Percentiles rank a stretch among this genome's conserved stretches.
Evolutionary conservation across 2,888 invertebrate species (phyloP).

Genomic region (Octonoba sinensis): DNA sequence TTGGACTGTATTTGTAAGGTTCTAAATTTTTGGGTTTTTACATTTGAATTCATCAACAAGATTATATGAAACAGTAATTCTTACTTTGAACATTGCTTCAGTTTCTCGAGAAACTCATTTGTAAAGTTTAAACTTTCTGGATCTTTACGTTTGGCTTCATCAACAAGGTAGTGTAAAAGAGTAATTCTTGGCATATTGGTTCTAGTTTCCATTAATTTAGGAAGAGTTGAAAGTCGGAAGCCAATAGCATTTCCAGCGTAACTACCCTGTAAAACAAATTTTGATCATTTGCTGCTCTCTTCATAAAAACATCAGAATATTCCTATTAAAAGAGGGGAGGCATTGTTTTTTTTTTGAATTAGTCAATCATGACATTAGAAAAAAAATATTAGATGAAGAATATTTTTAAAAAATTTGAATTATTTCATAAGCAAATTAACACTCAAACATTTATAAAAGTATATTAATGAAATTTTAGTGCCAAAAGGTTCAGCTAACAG

Average conservation of each 20-base stretch:
- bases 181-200: conserved; percentile 74
- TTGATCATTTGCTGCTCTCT: not conserved
- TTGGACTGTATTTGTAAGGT: too few relatives aligned
- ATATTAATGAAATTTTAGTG: too few relatives aligned
- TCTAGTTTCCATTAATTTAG: conserved; percentile 73
- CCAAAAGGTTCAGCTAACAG: too few relatives aligned
- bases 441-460: too few relatives aligned
- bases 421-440: too few relatives aligned
- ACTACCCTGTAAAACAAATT: conserved; percentile 71
- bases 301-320: not conserved
- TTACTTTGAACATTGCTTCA: conserved; percentile 64
- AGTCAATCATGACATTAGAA: too few relatives aligned
- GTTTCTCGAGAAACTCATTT: conserved; percentile 68
- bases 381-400: too few relatives aligned
- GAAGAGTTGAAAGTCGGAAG: conserved; percentile 73
- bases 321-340: too few relatives aligned
- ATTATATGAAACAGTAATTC: conserved; percentile 9
- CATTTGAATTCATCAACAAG: not conserved
- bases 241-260: conserved; percentile 75
- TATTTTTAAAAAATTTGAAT: too few relatives aligned
- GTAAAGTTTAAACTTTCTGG: conserved; percentile 71
- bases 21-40: not conserved
- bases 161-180: conserved; percentile 74
- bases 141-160: conserved; percentile 71
- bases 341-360: too few relatives aligned